These are phyloP conservation scores for Geotrupes spiniger DNA, from an alignment of 2,888 invertebrate species.

Conservation along the genomic window DNA sequence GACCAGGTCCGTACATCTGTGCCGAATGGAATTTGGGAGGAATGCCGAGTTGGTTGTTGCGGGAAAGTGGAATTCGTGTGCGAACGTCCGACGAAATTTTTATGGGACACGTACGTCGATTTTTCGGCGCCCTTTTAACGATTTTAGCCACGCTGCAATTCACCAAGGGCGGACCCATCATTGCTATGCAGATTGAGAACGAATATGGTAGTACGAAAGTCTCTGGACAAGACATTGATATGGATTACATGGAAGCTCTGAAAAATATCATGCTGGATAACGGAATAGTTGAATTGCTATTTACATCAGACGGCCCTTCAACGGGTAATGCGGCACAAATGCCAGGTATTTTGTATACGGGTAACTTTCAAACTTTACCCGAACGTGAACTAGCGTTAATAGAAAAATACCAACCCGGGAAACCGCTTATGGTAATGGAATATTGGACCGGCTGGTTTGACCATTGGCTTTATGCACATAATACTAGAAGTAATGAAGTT, in stretches of 20 bases:
- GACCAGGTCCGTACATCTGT: slow-evolving; percentile 91
- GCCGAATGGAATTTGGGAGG: slow-evolving; percentile 75
- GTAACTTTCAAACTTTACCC: slow-evolving; percentile 54
- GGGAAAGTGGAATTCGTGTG: slow-evolving; percentile 50
- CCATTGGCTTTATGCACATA: slow-evolving; percentile 53
- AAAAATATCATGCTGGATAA: slow-evolving; percentile 42
- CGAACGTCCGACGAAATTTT: slow-evolving; percentile 41
- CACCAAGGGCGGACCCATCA: slow-evolving; percentile 77
- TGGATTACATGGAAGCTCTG: slow-evolving; percentile 49
- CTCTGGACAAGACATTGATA: slow-evolving; percentile 9
- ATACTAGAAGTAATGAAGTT: slow-evolving; percentile 31
- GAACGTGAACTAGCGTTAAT: slow-evolving; percentile 48
- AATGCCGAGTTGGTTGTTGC: slow-evolving; percentile 40
- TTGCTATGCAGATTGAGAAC: slow-evolving; percentile 83
- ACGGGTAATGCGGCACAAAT: slow-evolving; percentile 38
- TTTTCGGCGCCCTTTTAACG: slow-evolving; percentile 52
- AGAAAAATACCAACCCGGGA: slow-evolving; percentile 49
- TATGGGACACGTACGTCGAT: slow-evolving; percentile 51
- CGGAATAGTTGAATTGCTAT: slow-evolving; percentile 51
- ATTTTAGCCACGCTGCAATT: slow-evolving; percentile 53
- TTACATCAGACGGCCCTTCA: slow-evolving; percentile 54
- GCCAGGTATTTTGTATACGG: slow-evolving; percentile 48
- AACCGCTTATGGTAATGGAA: slow-evolving; percentile 58
- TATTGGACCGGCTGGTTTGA: slow-evolving; percentile 62
- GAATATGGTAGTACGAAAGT: slow-evolving; percentile 25